A percentile compares a stretch with the other conserved stretches of the same genome.
Conservation (phyloP, 2,888 invertebrate species). For the Eilema griseolum region DNA sequence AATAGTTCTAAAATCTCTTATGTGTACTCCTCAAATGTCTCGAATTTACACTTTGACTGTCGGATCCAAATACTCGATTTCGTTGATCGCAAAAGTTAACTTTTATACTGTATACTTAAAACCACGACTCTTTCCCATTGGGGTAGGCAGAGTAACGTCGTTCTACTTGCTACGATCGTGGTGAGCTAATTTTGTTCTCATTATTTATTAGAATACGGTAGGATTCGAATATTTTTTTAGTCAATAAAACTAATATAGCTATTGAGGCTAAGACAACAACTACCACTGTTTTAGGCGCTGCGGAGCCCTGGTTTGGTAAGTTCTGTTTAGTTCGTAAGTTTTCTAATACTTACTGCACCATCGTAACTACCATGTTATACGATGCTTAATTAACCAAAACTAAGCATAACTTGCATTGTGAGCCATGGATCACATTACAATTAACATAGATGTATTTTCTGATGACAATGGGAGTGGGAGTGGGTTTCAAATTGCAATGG, state of each 20-base stretch:
- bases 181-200: no score
- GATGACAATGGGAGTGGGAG: neutral
- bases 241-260: neutral
- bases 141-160: neutral
- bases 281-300: neutral
- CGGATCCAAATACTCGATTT: neutral
- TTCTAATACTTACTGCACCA: neutral
- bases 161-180: no score
- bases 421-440: neutral
- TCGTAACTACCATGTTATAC: neutral
- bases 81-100: neutral
- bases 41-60: neutral
- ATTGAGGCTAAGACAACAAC: neutral
- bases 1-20: no score
- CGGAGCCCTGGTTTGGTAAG: neutral
- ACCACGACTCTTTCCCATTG: neutral
- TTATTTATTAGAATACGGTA: no score
- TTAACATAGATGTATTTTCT: neutral
- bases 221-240: no score
- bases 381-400: neutral
- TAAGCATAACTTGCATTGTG: neutral
- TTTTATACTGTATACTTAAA: neutral
- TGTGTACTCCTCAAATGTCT: neutral
- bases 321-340: neutral
- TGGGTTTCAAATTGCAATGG: neutral